Evolutionary conservation across 2,888 invertebrate genomes (phyloP), one percentile per base, ranked within the genome.

Genomic region (Dicycla oo): DNA sequence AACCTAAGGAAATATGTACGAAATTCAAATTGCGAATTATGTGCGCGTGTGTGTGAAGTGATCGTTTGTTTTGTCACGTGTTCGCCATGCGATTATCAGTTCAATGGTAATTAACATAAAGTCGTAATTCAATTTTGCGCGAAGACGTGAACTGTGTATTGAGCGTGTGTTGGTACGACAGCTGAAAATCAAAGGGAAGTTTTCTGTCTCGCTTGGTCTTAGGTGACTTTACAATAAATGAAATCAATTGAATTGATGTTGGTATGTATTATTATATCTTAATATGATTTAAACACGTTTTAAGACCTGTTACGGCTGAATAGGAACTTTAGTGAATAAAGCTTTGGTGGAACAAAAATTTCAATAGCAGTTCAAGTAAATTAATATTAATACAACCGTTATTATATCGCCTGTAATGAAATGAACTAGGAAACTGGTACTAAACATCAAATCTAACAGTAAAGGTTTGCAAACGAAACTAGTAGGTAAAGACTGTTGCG

Each of bases 51-150:
- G 89, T 88, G 88, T 89, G 87, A 87, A 91, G 90, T 90, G 89
- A 90, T 91, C 89, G 88, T 92, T 91, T 90, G 91, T 91, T 91
- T 91, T 91, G 92, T 91, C 91, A 91, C 88, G 89, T 89, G 90
- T 88, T 87, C 86, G 89, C 88, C 89, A 90, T 83, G 84, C 93
- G 90, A 93, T 92, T 92, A 91, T 91, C 92, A 91, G 90, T 92
- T 94, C 90, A 93, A 93, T 91, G 82, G 51, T 69, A 84, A 93
- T 93, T 91, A 86, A 81, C 89, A 92, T 93, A 93, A 92, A 93
- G 93, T 91, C 92, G 91, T 93, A 93, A 92, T 93, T 94, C 91
- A 92, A 91, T 86, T 92, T 92, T 87, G 85, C 91, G 87, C 90
- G 87, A 86, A 82, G 87, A 81, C 81, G 78, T 73, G 79, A 82